phyloP scores from a whole-genome alignment of 2,888 invertebrate genomes.

The Luperina nickerlii region DNA sequence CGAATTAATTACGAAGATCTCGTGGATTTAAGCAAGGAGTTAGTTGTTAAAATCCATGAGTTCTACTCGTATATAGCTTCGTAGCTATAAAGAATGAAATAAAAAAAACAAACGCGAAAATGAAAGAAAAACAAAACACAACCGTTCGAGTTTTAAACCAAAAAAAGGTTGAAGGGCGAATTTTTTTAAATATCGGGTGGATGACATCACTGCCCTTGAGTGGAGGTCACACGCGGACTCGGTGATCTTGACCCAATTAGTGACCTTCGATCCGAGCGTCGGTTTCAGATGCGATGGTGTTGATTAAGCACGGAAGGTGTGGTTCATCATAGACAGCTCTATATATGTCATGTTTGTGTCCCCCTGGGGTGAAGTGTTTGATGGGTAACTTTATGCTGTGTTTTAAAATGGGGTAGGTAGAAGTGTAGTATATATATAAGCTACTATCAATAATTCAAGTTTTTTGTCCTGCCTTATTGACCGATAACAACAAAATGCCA shows the following conservation, averaged over 20 bases:
- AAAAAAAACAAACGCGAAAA: not conserved
- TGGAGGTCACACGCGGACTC: slow-evolving; percentile 33
- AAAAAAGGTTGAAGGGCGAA: slow-evolving; percentile 16
- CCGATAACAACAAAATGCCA: not conserved
- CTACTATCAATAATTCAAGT: not conserved
- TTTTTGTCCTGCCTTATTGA: not conserved
- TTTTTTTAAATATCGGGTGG: slow-evolving; percentile 39
- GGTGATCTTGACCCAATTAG: slow-evolving; percentile 54
- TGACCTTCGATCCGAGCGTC: slow-evolving; percentile 56
- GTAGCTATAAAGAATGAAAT: not conserved
- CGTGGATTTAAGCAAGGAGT: not conserved
- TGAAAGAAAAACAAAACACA: slow-evolving; percentile 27
- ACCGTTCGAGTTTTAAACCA: slow-evolving; percentile 19
- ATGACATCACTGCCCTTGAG: slow-evolving; percentile 49
- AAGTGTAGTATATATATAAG: not conserved
- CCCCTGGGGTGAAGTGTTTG: not conserved
- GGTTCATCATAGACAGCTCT: slow-evolving; percentile 8
- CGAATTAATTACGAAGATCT: not conserved
- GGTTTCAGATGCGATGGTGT: slow-evolving; percentile 41
- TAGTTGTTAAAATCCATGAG: too few species aligned
- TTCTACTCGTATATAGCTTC: too few species aligned
- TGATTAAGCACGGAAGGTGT: slow-evolving; percentile 55
- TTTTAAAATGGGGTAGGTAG: not conserved
- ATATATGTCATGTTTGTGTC: slow-evolving; percentile 9
- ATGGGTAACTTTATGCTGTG: not conserved